phyloP scores from a whole-genome alignment of 2,797 vertebrate species.

The Pteronotus mesoamericanus region DNA sequence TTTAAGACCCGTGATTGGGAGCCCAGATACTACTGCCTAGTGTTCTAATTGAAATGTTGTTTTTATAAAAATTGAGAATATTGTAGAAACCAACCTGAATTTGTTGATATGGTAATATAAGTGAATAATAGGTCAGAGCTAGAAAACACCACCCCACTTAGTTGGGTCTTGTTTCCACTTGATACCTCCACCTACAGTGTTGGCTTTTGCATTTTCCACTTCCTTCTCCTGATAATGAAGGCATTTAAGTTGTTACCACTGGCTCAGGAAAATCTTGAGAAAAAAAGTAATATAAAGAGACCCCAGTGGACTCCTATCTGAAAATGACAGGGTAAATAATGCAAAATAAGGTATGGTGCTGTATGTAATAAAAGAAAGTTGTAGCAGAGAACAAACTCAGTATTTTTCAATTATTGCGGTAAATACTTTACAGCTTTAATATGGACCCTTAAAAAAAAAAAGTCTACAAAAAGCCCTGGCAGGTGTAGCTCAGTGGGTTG shows the following conservation, averaged over 20 bases:
- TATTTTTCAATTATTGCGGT: neutral
- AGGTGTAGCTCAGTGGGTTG: no score
- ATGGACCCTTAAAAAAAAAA: neutral
- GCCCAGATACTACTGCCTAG: neutral
- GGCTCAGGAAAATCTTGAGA: neutral
- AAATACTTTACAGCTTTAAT: neutral
- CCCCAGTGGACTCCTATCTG: neutral
- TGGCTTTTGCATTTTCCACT: neutral
- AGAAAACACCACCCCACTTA: neutral
- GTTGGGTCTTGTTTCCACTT: neutral
- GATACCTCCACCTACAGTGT: neutral
- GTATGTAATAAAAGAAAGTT: neutral
- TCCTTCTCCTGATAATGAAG: neutral
- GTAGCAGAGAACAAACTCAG: neutral
- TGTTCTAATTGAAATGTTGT: neutral
- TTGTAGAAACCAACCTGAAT: neutral
- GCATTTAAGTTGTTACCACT: neutral
- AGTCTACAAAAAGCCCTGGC: no score
- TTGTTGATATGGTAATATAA: neutral
- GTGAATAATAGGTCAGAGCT: neutral
- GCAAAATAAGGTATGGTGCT: neutral
- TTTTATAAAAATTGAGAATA: neutral
- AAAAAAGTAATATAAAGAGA: neutral
- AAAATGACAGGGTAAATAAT: neutral
- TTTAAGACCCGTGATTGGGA: neutral